Conservation (phyloP, 2,113 vertebrate genomes). For the Bettongia penicillata region DNA sequence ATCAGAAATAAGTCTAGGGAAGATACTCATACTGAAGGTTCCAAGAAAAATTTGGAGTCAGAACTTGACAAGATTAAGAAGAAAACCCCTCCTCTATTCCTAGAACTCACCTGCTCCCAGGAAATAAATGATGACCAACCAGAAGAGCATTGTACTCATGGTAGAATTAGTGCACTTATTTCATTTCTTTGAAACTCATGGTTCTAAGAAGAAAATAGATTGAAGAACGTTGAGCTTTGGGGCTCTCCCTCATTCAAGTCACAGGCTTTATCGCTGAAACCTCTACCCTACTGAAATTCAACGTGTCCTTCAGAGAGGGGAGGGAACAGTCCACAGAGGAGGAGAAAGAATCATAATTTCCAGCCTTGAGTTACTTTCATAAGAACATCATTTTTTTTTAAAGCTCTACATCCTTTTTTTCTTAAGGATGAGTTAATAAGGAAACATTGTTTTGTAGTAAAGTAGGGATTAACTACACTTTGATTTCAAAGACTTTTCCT, state of each 20-base stretch:
- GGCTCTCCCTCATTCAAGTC: background rate
- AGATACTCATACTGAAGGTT: background rate
- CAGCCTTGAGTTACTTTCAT: too few species aligned
- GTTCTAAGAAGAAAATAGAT: background rate
- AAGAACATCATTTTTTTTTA: background rate
- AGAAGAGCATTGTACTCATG: constrained; percentile 29
- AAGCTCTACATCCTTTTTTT: background rate
- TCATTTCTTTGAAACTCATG: background rate
- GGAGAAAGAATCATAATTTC: background rate
- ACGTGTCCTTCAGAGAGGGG: background rate
- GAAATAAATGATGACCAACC: constrained; percentile 16
- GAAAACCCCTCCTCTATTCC: background rate
- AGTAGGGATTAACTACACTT: too few species aligned
- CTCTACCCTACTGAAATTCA: background rate
- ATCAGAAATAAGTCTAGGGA: background rate
- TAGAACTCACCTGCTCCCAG: constrained; percentile 45
- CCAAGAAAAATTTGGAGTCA: background rate
- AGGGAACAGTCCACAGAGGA: background rate
- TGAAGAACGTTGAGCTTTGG: background rate
- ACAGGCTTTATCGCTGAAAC: background rate
- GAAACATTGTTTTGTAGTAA: too few species aligned
- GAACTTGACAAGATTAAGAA: background rate
- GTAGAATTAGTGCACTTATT: background rate
- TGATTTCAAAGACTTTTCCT: too few species aligned
- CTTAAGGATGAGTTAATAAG: too few species aligned